Conservation (phyloP, 1,140 invertebrate genomes). For the Dendrolimus kikuchii region DNA sequence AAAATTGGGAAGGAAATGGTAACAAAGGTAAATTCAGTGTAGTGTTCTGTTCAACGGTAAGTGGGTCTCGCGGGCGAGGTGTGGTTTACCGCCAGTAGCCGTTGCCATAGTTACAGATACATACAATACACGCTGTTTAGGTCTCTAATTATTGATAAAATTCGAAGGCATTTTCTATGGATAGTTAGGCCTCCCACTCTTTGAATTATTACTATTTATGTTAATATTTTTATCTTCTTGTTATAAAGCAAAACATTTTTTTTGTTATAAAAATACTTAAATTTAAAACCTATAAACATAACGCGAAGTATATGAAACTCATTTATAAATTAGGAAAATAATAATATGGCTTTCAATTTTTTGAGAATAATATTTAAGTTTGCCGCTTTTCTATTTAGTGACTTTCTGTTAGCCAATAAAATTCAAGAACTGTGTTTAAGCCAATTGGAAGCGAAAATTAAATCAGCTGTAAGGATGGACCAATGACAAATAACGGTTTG, state of each 20-base stretch:
- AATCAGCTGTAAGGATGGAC: neutral
- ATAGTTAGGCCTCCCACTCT: neutral
- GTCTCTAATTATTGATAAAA: constrained; percentile 49
- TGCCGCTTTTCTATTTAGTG: neutral
- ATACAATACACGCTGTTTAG: constrained; percentile 29
- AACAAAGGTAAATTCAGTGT: neutral
- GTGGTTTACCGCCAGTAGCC: constrained; percentile 41
- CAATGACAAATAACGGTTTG: neutral
- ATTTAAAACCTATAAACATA: no score
- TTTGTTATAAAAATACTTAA: no score
- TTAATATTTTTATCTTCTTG: no score
- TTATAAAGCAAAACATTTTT: no score
- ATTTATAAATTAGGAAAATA: no score
- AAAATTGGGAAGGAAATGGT: neutral
- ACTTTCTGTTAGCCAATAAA: no score
- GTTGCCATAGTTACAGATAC: constrained; percentile 41
- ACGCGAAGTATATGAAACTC: no score
- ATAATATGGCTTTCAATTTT: no score
- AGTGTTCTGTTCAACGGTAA: constrained; percentile 22
- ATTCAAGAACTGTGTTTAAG: neutral
- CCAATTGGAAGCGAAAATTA: neutral
- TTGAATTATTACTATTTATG: no score
- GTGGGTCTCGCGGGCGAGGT: constrained; percentile 40
- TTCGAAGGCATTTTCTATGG: constrained; percentile 18
- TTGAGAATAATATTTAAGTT: no score